phyloP scores from a whole-genome alignment of 2,888 invertebrate genomes.

The Lasioglossum malachurum region DNA sequence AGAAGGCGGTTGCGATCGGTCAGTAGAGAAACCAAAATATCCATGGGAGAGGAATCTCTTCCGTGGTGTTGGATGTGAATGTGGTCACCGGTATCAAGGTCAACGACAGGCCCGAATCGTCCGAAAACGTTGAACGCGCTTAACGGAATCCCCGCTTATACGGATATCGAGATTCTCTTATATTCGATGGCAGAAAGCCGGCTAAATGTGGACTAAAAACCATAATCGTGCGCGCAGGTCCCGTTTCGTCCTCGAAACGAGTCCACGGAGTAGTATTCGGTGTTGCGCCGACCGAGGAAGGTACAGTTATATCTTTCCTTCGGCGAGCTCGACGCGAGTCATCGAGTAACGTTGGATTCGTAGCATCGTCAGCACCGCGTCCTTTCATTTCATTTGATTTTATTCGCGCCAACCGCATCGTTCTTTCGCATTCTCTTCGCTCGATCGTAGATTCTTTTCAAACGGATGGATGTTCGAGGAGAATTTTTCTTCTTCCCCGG shows the following conservation, averaged over 20 bases:
- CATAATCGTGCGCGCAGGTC: conserved; percentile 21
- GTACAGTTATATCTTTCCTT: neutral
- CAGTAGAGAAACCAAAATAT: neutral
- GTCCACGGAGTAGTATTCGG: neutral
- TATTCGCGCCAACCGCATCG: neutral
- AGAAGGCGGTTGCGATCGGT: neutral
- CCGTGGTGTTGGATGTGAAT: neutral
- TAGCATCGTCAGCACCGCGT: neutral
- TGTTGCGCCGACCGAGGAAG: neutral
- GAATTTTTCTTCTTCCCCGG: neutral
- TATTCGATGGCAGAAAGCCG: conserved; percentile 44
- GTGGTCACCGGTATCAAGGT: conserved; percentile 1
- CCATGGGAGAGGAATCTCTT: neutral
- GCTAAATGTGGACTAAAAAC: conserved; percentile 22
- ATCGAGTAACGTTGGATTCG: neutral
- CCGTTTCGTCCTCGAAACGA: neutral
- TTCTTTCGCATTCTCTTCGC: neutral
- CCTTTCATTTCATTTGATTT: too few species aligned
- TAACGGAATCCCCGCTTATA: conserved; percentile 10
- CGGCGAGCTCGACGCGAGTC: neutral
- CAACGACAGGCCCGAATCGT: neutral
- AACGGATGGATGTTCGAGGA: too few species aligned
- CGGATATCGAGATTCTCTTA: conserved; percentile 10
- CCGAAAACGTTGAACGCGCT: conserved; percentile 32
- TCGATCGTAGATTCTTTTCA: neutral